Base-by-base conservation (phyloP, 2,888 invertebrate species). In the Pristionchus mayeri region DNA sequence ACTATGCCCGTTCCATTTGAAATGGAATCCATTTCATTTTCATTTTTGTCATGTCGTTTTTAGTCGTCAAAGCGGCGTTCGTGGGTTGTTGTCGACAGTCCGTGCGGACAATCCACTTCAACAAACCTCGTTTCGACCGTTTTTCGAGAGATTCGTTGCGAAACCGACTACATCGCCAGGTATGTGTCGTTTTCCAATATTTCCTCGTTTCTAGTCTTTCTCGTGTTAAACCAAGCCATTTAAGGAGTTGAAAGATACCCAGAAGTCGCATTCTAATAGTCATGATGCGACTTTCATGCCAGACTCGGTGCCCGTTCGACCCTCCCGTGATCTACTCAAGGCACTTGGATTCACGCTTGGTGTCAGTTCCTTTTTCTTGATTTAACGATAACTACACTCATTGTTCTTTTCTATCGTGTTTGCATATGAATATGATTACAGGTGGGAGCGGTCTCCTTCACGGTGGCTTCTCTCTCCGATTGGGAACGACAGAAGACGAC, bases 261-360 rank as follows among this genome's bases (percentile, higher is more conserved):
- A 13, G 24, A 82, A 82, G 44, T n/a, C 79, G 16, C n/a, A 37
- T 21, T 34, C 63, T 18, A 4, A 50, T n/a, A 13, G 21, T 24
- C 44, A 60, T 50, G 63, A 60, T 57, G 84, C 83, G 6, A 18
- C 11, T 27, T 34, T 67, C 18, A 4, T 37, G 52, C 21, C 87
- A 11, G 90, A 90, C 86, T 79, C 85, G 16, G 86, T 91, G 21
- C 86, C 90, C 16, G 76, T 90, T n/a, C 88, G 90, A 24, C 89
- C 90, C 9, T 24, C 44, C 50, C 85, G 63, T 81, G 85, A 90
- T 85, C 63, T 90, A 50, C 86, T 85, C 87, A 88, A 87, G 60
- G 88, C 88, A 40, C 78, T 88, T 11, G 89, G 86, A 24, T 90
- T 91, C 75, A 89, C 90, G 21, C 87, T 84, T 27, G 86, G 75